Evolutionary conservation across 2,888 invertebrate genomes (phyloP).

Genomic region (Hybos culiciformis): DNA sequence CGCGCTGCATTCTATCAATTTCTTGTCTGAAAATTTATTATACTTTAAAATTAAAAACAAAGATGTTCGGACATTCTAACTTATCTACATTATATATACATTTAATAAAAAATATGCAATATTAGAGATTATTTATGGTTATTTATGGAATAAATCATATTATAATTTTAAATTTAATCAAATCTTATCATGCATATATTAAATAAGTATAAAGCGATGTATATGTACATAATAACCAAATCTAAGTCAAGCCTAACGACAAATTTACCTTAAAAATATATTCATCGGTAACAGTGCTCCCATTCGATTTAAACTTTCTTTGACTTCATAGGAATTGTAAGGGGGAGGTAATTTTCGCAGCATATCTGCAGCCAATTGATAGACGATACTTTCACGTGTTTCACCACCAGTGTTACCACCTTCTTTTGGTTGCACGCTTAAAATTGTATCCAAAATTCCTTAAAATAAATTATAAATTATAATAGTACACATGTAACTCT

Average conservation of each 20-base stretch:
- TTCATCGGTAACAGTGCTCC: constrained; percentile 90
- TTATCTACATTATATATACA: no score
- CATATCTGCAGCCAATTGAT: constrained; percentile 88
- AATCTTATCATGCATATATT: no score
- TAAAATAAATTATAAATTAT: constrained; percentile 1
- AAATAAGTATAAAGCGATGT: no score
- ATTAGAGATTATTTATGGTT: no score
- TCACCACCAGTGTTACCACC: constrained; percentile 83
- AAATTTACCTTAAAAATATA: constrained; percentile 63
- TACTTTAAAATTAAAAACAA: background rate
- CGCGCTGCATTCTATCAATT: constrained; percentile 72
- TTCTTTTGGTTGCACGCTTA: constrained; percentile 96
- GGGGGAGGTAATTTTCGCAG: constrained; percentile 67
- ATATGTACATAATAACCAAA: background rate
- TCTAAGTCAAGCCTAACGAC: no score
- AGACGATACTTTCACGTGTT: constrained; percentile 83
- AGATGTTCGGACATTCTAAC: background rate
- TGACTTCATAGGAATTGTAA: constrained; percentile 80
- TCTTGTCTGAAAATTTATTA: constrained; percentile 42
- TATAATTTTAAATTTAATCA: no score
- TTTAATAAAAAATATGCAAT: no score
- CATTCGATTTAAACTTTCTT: constrained; percentile 79
- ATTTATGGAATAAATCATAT: no score
- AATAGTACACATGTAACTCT: no score
- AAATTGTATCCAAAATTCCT: constrained; percentile 80